These are phyloP conservation scores for Stenoptilia bipunctidactyla DNA, from an alignment of 2,888 invertebrate species.

Conservation along the genomic window DNA sequence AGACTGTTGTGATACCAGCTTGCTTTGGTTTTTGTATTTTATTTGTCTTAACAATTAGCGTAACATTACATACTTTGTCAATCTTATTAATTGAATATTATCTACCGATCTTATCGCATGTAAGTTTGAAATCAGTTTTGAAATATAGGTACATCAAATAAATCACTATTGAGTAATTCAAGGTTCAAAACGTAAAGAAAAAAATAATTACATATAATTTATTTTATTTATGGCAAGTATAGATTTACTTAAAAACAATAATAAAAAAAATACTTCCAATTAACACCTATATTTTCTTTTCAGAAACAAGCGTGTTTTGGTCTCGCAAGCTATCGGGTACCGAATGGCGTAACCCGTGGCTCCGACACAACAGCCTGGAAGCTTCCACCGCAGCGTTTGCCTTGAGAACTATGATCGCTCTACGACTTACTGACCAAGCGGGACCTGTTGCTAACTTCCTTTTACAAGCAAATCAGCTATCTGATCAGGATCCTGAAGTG, in stretches of 20 bases:
- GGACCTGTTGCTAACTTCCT: conserved; percentile 47
- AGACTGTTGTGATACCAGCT: no score
- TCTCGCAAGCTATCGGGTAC: conserved; percentile 36
- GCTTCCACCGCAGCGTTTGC: conserved; percentile 93
- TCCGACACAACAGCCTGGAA: conserved; percentile 44
- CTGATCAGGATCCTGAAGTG: conserved; percentile 50
- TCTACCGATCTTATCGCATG: no score
- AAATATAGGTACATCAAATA: no score
- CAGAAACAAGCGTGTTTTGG: conserved; percentile 54
- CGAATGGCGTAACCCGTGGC: conserved; percentile 60
- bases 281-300: neutral
- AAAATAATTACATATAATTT: no score
- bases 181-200: no score
- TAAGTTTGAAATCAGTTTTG: no score
- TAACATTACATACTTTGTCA: no score
- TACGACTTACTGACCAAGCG: conserved; percentile 38
- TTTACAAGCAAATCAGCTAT: conserved; percentile 34
- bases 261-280: neutral
- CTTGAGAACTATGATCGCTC: conserved; percentile 76
- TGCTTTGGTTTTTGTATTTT: no score
- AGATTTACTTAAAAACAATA: neutral
- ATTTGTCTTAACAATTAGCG: no score
- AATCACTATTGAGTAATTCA: no score
- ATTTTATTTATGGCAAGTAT: no score
- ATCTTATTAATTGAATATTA: no score